These are phyloP conservation scores for Aplodontia rufa DNA, from an alignment of 2,113 vertebrate species.

Conservation along the genomic window DNA sequence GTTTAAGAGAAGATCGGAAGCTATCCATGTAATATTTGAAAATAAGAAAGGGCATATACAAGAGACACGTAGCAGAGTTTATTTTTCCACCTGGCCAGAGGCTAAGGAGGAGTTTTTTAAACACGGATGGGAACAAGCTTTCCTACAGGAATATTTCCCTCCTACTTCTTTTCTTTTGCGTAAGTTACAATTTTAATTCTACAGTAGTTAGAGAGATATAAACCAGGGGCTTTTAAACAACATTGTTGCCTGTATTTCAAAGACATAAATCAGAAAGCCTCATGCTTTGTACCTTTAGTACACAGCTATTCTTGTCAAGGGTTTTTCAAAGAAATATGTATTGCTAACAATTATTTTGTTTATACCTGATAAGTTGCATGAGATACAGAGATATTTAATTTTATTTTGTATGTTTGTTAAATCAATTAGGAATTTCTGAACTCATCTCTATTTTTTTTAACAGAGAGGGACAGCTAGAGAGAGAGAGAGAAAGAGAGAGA, in stretches of 20 bases:
- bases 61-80: neutral
- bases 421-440: neutral
- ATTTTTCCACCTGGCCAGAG: neutral
- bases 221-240: neutral
- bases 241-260: neutral
- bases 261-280: neutral
- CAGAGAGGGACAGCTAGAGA: too few relatives aligned
- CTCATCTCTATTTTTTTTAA: too few relatives aligned
- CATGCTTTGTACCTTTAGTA: neutral
- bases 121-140: neutral
- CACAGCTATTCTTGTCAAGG: neutral
- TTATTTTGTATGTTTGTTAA: neutral
- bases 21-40: neutral
- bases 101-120: neutral
- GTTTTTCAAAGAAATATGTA: neutral
- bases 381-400: neutral
- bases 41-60: neutral
- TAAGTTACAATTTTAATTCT: slow-evolving; percentile 19
- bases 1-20: neutral
- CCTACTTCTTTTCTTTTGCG: neutral
- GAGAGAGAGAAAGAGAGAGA: too few relatives aligned
- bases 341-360: neutral
- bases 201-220: neutral
- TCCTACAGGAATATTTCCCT: neutral
- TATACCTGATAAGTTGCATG: neutral